Base-by-base conservation (phyloP, 2,888 invertebrate genomes). In the Rapana venosa region DNA sequence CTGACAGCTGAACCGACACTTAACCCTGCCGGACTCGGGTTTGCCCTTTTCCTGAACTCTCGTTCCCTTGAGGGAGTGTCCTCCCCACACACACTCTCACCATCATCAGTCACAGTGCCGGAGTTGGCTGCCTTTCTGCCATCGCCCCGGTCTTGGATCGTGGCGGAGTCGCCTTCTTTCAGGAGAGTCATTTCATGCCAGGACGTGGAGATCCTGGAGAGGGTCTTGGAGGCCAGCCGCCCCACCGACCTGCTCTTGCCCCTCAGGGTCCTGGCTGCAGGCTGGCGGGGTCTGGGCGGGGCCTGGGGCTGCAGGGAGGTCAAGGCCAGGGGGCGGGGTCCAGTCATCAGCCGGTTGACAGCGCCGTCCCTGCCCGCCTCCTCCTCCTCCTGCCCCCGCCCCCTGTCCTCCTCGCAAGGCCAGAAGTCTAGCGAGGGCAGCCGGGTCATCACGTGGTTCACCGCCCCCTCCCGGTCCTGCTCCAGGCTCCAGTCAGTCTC, bases 381-480 rank as follows among this genome's bases (percentile, higher is more conserved):
- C n/a, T 6, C 22, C 22, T 8, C 70, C 70, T 8, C 32, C 32
- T 5, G 30, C 32, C 13, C 32, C 15, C 32, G 4, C 32, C 77
- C 11, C 15, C 13, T 30, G 13, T 13, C 13, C 32, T 36, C 26
- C 0, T 20, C 22, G 81, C 11, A 22, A 11, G 26, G 70, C 70
- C 11, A 22, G 11, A 81, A 81, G 36, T 81, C 81, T 36, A 81
- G 36, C 17, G 81, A 81, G 0, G 81, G 81, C 36, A 81, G 81
- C 0, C 81, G 35, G 35, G 81, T 81, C 81, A 81, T 81, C n/a
- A 81, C 81, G n/a, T 81, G 81, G 81, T 81, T 81, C n/a, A 81
- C 36, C 5, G 81, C 81, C 17, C 81, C 81, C 36, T 81, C 81
- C 81, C 79, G 1, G 20, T 36, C 81, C 2, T 11, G 35, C 17